phyloP scores from a whole-genome alignment of 2,888 invertebrate species.

The Caenorhabditis uteleia region DNA sequence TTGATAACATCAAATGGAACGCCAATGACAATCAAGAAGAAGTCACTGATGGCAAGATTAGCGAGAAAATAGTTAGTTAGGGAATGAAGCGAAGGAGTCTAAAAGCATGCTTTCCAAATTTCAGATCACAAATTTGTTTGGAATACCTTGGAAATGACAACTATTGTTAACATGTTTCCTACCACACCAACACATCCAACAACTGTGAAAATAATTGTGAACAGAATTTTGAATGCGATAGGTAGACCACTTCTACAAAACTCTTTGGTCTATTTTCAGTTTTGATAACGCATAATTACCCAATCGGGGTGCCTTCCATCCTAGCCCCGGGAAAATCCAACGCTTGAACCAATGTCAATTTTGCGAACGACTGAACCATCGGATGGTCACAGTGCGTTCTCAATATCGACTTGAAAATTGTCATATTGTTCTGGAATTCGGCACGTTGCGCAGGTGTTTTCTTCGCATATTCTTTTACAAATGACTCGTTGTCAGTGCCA shows the following conservation, averaged over 20 bases:
- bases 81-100: conserved; percentile 61
- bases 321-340: conserved; percentile 9
- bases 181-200: conserved; percentile 63
- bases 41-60: conserved; percentile 59
- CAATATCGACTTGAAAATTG: background rate
- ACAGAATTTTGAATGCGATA: conserved; percentile 37
- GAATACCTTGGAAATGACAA: conserved; percentile 46
- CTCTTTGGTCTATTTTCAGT: background rate
- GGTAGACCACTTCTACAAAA: conserved; percentile 7
- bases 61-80: conserved; percentile 69
- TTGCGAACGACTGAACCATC: conserved; percentile 21
- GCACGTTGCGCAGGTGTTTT: too few species aligned
- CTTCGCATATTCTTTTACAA: too few species aligned
- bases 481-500: too few species aligned
- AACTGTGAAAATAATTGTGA: conserved; percentile 57
- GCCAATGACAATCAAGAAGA: conserved; percentile 61
- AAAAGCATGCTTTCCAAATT: background rate
- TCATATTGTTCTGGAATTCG: background rate
- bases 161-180: conserved; percentile 63
- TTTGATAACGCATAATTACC: background rate
- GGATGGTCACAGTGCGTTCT: conserved; percentile 20
- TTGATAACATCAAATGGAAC: conserved; percentile 66
- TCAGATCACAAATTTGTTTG: background rate
- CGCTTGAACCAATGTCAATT: conserved; percentile 7
- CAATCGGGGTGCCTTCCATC: background rate